Conservation (phyloP, 2,113 vertebrate species). For the Eupsittula cactorum region DNA sequence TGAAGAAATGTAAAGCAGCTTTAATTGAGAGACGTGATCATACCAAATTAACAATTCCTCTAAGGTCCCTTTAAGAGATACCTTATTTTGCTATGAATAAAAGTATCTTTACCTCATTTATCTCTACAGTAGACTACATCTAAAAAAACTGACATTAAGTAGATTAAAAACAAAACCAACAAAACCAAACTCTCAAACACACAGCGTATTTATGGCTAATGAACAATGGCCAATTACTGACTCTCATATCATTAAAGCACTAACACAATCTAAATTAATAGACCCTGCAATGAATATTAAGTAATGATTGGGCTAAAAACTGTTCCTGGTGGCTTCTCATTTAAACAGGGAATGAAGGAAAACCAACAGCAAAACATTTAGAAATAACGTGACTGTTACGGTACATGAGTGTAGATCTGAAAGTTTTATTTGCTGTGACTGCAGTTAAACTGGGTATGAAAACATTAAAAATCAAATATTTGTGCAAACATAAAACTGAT, state of each 20-base stretch:
- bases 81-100: constrained; percentile 43
- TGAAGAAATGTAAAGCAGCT: constrained; percentile 8
- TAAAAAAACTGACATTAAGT: constrained; percentile 43
- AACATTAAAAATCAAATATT: neutral
- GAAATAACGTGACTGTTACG: neutral
- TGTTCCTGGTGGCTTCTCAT: constrained; percentile 31
- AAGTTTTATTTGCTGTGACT: neutral
- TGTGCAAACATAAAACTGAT: neutral
- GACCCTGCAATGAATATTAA: constrained; percentile 61
- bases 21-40: constrained; percentile 33
- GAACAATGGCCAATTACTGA: constrained; percentile 43
- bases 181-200: neutral
- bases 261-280: constrained; percentile 65
- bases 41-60: constrained; percentile 45
- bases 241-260: constrained; percentile 23
- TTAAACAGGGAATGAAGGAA: constrained; percentile 11
- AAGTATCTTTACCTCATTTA: constrained; percentile 1
- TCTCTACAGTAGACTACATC: constrained; percentile 5
- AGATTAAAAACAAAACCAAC: neutral
- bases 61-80: constrained; percentile 37
- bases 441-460: neutral
- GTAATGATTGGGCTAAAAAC: constrained; percentile 14
- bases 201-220: constrained; percentile 36
- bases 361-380: neutral
- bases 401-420: neutral